Evolutionary conservation across 2,113 vertebrate genomes (phyloP), one percentile per base, ranked within the genome.

Genomic region (Neomonachus schauinslandi): DNA sequence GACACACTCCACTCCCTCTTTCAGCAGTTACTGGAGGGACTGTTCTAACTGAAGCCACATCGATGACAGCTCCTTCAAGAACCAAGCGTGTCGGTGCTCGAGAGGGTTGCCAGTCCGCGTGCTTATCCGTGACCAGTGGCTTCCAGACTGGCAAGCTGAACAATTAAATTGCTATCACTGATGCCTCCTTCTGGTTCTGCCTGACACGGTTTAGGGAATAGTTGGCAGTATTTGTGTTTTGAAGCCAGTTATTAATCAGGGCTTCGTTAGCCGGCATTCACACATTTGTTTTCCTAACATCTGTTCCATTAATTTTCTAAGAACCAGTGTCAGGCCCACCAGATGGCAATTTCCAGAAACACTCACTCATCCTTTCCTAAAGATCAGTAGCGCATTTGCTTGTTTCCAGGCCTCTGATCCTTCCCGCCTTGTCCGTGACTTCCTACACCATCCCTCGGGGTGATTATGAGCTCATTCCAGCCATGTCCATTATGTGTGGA

Each of bases 261-360:
- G 81, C 83, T 88, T 97, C 92, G 76, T 98, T 97, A 98, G 90
- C 53, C 33, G 26, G 63, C 57, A 82, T 92, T 96, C 94, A 89
- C 88, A 96, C 97, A 96, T 89, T 97, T 96, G 84, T 96, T 97
- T 95, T 93, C 88, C 95, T 95, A 94, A 97, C 96, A 98, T 92
- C 97, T 97, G 97, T 91, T 92, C 95, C 97, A 96, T 95, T 97
- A 84, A 96, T 98, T 97, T 96, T 88, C 96, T 88, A 96, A 95
- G 80, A 87, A 72, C 71, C 90, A 72, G 39, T 63, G 95, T 96
- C 92, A 95, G 97, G 86, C n/a, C 88, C 57, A 95, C 92, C 97
- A 98, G 97, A 97, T 97, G 97, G 97, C 84, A 96, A 26, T 94
- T 98, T 96, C 96, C 97, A 98, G 94, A 96, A 95, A 83, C 90